These are phyloP conservation scores for Oceanodroma leucorhoa DNA, from an alignment of 2,797 vertebrate genomes.

Conservation along the genomic window DNA sequence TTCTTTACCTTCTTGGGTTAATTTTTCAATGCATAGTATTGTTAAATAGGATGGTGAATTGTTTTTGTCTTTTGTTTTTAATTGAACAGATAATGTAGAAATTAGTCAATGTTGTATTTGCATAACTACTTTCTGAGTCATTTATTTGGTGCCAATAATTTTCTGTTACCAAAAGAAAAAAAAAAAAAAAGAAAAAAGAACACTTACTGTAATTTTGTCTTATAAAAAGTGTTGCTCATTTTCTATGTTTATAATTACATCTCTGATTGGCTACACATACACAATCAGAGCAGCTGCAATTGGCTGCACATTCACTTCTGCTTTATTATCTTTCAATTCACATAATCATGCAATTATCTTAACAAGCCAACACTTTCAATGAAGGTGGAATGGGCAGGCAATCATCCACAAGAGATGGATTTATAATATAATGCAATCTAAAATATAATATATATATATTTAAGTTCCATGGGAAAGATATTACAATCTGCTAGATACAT, in stretches of 20 bases:
- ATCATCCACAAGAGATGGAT: constrained; percentile 25
- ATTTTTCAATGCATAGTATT: neutral
- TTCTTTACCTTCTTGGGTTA: neutral
- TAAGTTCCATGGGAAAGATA: neutral
- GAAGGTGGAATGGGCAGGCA: neutral
- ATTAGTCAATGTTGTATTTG: neutral
- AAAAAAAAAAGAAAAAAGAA: neutral
- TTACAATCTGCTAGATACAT: neutral
- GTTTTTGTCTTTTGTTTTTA: neutral
- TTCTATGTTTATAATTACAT: neutral
- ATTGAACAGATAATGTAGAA: neutral
- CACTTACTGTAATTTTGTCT: neutral
- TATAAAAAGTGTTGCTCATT: neutral
- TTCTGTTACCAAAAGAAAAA: neutral
- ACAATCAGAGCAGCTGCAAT: neutral
- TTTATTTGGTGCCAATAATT: neutral
- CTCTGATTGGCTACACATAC: neutral
- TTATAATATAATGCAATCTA: neutral
- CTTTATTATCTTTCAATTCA: constrained; percentile 31
- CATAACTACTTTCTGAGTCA: neutral
- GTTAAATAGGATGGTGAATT: neutral
- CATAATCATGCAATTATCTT: constrained; percentile 40
- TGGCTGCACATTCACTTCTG: neutral
- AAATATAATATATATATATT: neutral
- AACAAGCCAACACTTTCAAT: constrained; percentile 8